Evolutionary conservation across 2,113 vertebrate species (phyloP).

Genomic region (Pavo muticus): DNA sequence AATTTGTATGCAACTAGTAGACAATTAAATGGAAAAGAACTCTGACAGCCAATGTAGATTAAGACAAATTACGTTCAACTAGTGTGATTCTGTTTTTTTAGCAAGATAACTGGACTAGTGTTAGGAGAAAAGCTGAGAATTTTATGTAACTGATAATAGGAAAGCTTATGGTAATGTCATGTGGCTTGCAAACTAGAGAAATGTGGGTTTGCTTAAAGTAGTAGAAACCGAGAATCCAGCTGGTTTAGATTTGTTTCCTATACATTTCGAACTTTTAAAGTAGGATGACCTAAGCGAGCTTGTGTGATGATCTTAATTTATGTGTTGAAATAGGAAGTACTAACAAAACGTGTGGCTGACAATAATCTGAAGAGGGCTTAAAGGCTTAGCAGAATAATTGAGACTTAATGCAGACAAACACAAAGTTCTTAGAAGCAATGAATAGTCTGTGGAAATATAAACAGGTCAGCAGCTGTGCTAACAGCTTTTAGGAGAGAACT

Average conservation of each 20-base stretch:
- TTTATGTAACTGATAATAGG: not conserved
- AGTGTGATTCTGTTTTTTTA: not conserved
- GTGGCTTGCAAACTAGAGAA: not conserved
- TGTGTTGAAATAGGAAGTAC: not conserved
- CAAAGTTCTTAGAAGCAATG: not conserved
- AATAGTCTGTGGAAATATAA: not conserved
- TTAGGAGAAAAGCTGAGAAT: not conserved
- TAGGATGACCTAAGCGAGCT: not conserved
- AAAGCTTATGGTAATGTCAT: not conserved
- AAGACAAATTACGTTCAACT: not conserved
- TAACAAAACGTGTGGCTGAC: not conserved
- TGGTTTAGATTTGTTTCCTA: not conserved
- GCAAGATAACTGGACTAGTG: not conserved
- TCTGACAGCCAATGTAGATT: not conserved
- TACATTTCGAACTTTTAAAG: not conserved
- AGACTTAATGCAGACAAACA: not conserved
- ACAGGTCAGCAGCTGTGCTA: not conserved
- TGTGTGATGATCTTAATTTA: not conserved
- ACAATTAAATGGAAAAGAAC: not conserved
- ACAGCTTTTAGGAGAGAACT: not conserved
- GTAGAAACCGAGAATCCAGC: not conserved
- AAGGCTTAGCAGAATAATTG: not conserved
- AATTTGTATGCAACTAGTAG: not conserved
- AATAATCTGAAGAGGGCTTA: not conserved
- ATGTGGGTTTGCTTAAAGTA: not conserved